Evolutionary conservation across 2,113 vertebrate genomes (phyloP).

Genomic region (Mellivora capensis): DNA sequence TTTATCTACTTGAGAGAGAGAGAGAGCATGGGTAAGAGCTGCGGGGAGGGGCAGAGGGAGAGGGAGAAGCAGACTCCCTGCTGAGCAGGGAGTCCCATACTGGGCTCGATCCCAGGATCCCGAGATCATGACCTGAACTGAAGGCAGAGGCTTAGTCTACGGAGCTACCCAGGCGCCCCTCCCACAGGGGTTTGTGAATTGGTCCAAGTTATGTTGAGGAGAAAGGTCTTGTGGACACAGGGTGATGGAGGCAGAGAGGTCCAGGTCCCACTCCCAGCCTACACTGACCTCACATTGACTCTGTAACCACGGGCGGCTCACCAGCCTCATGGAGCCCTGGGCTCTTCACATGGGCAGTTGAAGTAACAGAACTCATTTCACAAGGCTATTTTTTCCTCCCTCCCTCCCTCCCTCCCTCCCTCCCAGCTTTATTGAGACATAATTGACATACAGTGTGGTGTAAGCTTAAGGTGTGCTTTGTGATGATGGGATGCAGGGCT

Average conservation of each 20-base stretch:
- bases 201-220: neutral
- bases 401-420: neutral
- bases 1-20: too few relatives aligned
- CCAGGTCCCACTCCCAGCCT: neutral
- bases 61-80: neutral
- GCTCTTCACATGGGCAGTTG: neutral
- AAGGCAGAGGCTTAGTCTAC: neutral
- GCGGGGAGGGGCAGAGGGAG: too few relatives aligned
- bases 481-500: neutral
- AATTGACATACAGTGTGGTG: neutral
- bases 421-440: neutral
- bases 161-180: neutral
- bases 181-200: neutral
- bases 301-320: fast-evolving
- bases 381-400: neutral
- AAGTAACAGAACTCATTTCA: neutral
- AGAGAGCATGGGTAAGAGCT: too few relatives aligned
- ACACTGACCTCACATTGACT: neutral
- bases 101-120: neutral
- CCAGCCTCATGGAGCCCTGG: neutral
- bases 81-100: neutral
- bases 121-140: neutral
- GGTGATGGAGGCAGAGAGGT: neutral
- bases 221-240: neutral
- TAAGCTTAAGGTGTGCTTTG: neutral